Percentiles rank a stretch among this genome's conserved stretches.
phyloP scores from a whole-genome alignment of 2,797 vertebrate genomes.

The Fundulus diaphanus region DNA sequence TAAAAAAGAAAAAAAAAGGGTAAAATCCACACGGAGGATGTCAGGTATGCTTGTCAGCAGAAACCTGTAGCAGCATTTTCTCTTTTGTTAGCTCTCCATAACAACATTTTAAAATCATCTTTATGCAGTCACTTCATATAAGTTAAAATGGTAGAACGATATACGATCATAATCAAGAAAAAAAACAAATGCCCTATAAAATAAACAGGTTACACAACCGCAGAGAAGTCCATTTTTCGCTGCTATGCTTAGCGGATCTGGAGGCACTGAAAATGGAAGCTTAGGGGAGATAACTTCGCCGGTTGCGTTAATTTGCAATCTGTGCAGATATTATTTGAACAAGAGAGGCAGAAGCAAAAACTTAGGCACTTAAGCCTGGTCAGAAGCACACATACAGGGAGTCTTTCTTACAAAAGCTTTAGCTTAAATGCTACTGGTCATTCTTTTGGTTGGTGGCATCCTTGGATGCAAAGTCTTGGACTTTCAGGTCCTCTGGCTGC shows the following conservation, averaged over 20 bases:
- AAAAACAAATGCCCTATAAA: constrained; percentile 73
- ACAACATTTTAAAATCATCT: constrained; percentile 68
- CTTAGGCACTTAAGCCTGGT: constrained; percentile 46
- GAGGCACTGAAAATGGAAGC: constrained; percentile 22
- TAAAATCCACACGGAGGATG: constrained; percentile 61
- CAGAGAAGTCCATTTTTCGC: constrained; percentile 50
- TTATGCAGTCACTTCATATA: constrained; percentile 84
- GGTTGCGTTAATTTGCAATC: constrained; percentile 53
- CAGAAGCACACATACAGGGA: constrained; percentile 42
- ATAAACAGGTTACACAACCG: constrained; percentile 70
- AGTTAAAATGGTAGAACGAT: constrained; percentile 83
- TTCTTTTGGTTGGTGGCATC: constrained; percentile 63
- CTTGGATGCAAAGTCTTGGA: constrained; percentile 86
- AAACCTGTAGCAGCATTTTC: constrained; percentile 81
- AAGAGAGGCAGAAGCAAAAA: constrained; percentile 36
- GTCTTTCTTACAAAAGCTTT: constrained; percentile 44
- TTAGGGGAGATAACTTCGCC: constrained; percentile 41
- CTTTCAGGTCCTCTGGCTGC: constrained; percentile 87
- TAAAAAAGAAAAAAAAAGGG: constrained; percentile 55
- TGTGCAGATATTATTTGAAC: constrained; percentile 39
- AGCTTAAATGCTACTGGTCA: constrained; percentile 74
- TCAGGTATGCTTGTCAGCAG: constrained; percentile 72
- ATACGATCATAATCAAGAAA: constrained; percentile 56
- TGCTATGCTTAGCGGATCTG: constrained; percentile 48
- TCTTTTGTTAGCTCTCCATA: constrained; percentile 64